These are phyloP conservation scores for Kryptolebias marmoratus DNA, from an alignment of 2,113 vertebrate genomes.

Conservation along the genomic window DNA sequence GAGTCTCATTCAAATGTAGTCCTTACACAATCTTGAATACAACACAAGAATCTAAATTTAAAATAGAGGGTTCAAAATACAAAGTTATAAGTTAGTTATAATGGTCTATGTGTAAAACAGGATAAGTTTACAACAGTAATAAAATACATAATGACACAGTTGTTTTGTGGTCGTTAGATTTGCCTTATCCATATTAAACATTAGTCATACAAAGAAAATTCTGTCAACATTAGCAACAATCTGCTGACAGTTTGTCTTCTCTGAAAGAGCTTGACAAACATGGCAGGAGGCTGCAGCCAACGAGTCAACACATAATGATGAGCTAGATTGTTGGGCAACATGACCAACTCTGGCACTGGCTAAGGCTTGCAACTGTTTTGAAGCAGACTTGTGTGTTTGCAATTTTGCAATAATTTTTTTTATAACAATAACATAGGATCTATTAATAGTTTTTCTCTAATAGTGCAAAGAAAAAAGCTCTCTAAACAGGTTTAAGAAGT, in stretches of 20 bases:
- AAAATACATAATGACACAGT: not conserved
- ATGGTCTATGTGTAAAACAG: no score
- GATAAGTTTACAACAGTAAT: not conserved
- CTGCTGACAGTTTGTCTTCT: conserved; percentile 35
- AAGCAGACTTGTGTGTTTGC: not conserved
- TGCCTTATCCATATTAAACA: not conserved
- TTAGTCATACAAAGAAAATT: not conserved
- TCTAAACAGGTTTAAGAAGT: no score
- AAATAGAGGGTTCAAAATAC: not conserved
- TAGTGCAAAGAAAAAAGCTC: no score
- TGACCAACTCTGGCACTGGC: conserved; percentile 10
- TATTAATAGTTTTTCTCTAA: not conserved
- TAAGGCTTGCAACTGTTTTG: not conserved
- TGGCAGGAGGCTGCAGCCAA: conserved; percentile 29
- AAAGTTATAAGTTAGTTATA: not conserved
- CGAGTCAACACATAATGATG: conserved; percentile 45
- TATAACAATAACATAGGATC: not conserved
- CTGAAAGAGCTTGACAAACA: conserved; percentile 20
- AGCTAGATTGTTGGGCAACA: conserved; percentile 28
- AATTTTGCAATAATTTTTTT: not conserved
- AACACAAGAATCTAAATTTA: not conserved
- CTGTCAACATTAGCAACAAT: conserved; percentile 11
- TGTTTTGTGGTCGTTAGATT: not conserved
- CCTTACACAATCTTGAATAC: not conserved
- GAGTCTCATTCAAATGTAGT: not conserved